Evolutionary conservation across 2,113 vertebrate species (phyloP).

Genomic region (Rhombomys opimus): DNA sequence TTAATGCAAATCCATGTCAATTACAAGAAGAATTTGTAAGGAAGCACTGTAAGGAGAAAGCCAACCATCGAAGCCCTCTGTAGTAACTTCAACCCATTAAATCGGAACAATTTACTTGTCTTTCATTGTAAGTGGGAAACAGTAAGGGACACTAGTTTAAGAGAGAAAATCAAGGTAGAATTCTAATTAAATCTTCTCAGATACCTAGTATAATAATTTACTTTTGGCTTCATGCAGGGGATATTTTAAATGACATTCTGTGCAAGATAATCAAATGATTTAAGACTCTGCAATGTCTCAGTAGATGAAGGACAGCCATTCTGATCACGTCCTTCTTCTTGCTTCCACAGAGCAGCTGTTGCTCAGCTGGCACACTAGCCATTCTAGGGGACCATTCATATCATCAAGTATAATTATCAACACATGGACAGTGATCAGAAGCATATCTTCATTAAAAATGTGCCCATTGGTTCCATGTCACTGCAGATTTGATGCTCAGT

Average conservation of each 20-base stretch:
- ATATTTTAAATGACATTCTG: conserved; percentile 43
- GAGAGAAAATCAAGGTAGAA: background rate
- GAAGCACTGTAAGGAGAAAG: background rate
- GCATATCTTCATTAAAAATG: conserved; percentile 41
- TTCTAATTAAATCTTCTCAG: conserved; percentile 48
- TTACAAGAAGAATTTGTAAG: conserved; percentile 32
- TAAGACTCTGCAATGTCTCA: conserved; percentile 19
- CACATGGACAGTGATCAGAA: background rate
- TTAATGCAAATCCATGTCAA: conserved; percentile 65
- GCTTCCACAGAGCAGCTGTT: background rate
- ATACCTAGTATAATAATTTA: background rate
- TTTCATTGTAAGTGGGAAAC: background rate
- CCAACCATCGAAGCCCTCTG: conserved; percentile 19
- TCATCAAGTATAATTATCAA: background rate
- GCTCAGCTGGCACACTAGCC: background rate
- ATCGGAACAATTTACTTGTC: conserved; percentile 46
- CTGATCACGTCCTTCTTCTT: background rate
- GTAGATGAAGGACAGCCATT: background rate
- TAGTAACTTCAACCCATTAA: conserved; percentile 54
- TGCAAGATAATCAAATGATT: conserved; percentile 51
- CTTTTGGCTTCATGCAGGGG: background rate
- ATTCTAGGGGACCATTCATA: background rate
- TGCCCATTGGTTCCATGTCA: conserved; percentile 3
- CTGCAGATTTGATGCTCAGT: background rate
- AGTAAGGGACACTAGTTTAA: conserved; percentile 56